Evolutionary conservation across 2,888 invertebrate species (phyloP).

Genomic region (Gryllus longicercus): DNA sequence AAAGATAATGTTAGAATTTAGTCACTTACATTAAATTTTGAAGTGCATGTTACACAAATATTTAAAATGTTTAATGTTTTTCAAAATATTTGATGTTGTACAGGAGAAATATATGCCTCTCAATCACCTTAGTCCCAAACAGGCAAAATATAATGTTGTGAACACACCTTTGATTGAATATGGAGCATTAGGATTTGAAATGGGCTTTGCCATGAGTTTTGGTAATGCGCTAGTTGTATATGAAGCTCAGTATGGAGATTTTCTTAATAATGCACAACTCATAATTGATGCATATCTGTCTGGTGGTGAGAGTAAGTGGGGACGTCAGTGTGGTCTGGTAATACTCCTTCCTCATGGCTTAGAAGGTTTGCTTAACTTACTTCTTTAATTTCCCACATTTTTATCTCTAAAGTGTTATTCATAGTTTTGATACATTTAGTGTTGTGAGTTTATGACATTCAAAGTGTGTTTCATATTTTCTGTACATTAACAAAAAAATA

Average conservation of each 20-base stretch:
- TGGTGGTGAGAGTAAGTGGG: conserved; percentile 24
- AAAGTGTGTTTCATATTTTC: too few relatives aligned
- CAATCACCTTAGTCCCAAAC: background rate
- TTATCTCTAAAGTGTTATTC: background rate
- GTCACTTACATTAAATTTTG: background rate
- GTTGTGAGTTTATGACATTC: too few relatives aligned
- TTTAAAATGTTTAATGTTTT: background rate
- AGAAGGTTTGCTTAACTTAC: conserved; percentile 22
- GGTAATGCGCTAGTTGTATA: background rate
- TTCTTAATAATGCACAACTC: conserved; percentile 20
- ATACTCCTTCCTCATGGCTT: conserved; percentile 20
- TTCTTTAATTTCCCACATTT: conserved; percentile 31
- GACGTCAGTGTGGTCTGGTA: background rate
- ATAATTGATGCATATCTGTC: conserved; percentile 22
- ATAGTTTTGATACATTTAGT: too few relatives aligned
- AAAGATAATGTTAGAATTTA: conserved; percentile 5
- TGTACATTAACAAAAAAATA: too few relatives aligned
- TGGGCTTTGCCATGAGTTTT: background rate
- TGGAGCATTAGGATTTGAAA: conserved; percentile 20
- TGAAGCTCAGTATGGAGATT: conserved; percentile 24
- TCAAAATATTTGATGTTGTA: background rate
- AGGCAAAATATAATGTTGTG: conserved; percentile 19
- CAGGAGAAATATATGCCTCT: conserved; percentile 22
- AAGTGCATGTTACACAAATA: too few relatives aligned
- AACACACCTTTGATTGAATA: conserved; percentile 25